A percentile compares a stretch with the other conserved stretches of the same genome.
These are phyloP conservation scores for Lasioglossum vierecki DNA, from an alignment of 2,888 invertebrate species.

Conservation along the genomic window DNA sequence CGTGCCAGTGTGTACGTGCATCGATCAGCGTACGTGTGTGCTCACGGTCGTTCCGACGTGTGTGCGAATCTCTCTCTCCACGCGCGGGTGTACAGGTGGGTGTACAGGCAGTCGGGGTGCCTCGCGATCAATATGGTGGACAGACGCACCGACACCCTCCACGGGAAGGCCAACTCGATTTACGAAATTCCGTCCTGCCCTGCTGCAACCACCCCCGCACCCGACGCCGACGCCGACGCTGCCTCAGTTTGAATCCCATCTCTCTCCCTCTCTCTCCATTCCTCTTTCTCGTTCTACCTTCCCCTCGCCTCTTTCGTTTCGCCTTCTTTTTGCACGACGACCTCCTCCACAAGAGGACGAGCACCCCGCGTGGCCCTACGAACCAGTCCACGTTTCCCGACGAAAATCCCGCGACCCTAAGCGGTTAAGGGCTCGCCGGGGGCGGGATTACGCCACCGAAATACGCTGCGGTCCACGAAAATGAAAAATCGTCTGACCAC, in stretches of 20 bases:
- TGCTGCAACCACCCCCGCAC: slow-evolving; percentile 18
- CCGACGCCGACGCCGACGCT: background rate
- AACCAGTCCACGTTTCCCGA: background rate
- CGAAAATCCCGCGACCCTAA: slow-evolving; percentile 2
- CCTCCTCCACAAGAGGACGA: background rate
- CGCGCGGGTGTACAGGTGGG: slow-evolving; percentile 29
- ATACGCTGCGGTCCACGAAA: background rate
- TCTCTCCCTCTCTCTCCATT: background rate
- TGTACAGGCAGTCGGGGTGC: slow-evolving; percentile 71
- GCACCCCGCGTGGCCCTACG: background rate
- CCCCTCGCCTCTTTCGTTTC: background rate
- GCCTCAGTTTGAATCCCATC: background rate
- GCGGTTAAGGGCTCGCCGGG: slow-evolving; percentile 3
- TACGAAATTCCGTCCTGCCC: slow-evolving; percentile 69
- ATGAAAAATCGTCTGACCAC: slow-evolving; percentile 6
- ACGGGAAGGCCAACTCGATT: slow-evolving; percentile 77
- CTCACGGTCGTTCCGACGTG: background rate
- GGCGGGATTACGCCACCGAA: background rate
- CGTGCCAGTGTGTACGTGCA: slow-evolving; percentile 12
- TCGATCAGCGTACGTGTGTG: slow-evolving; percentile 39
- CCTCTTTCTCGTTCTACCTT: background rate
- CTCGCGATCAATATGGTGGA: slow-evolving; percentile 84
- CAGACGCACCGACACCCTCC: slow-evolving; percentile 81
- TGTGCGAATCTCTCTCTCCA: slow-evolving; percentile 3
- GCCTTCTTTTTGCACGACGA: background rate